These are phyloP conservation scores for Poeciliopsis infans DNA, from an alignment of 2,797 vertebrate species.

Conservation along the genomic window DNA sequence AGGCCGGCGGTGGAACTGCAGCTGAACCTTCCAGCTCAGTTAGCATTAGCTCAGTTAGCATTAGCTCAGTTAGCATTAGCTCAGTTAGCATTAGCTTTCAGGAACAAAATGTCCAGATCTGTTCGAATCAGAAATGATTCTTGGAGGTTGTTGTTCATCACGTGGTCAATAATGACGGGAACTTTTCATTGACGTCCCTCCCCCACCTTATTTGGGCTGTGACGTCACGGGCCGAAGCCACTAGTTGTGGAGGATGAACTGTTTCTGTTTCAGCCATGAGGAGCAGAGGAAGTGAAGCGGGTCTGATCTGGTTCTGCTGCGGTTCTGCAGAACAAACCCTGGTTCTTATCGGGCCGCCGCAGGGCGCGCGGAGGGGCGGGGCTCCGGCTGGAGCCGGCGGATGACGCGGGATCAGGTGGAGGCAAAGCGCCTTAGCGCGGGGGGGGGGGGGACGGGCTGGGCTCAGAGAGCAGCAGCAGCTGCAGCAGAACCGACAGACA, in stretches of 20 bases:
- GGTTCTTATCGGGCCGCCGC: background rate
- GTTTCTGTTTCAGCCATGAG: background rate
- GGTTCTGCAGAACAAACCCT: background rate
- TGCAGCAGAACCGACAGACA: no score
- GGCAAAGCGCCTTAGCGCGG: constrained; percentile 39
- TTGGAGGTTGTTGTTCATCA: no score
- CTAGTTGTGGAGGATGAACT: background rate
- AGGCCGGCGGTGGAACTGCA: no score
- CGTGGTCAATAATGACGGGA: no score
- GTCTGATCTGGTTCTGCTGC: no score
- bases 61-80: no score
- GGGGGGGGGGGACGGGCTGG: background rate
- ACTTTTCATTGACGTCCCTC: background rate
- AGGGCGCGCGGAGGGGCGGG: background rate
- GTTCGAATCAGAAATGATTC: no score
- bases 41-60: no score
- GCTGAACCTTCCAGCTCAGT: no score
- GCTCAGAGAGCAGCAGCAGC: constrained; percentile 12
- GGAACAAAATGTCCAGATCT: no score
- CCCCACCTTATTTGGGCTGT: background rate
- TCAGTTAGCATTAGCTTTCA: no score
- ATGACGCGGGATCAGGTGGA: constrained; percentile 56
- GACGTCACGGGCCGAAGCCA: background rate
- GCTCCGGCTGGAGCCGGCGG: constrained; percentile 49
- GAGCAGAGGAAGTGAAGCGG: background rate